These are phyloP conservation scores for Terrapene triunguis DNA, from an alignment of 2,113 vertebrate species.

Conservation along the genomic window DNA sequence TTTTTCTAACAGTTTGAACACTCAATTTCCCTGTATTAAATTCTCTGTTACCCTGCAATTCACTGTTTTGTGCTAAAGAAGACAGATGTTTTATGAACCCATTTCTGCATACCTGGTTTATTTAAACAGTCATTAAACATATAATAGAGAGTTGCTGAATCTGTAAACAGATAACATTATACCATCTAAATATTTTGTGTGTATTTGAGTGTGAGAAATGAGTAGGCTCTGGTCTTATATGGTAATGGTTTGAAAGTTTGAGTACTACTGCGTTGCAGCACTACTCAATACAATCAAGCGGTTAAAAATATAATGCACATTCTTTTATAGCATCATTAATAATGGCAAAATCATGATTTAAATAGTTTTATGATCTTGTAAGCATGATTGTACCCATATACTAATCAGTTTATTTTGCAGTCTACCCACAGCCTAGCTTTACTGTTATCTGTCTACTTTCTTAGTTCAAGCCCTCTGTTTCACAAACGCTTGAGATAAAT, in stretches of 20 bases:
- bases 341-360: not conserved
- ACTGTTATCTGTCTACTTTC: not conserved
- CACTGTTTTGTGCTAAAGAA: not conserved
- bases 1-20: constrained; percentile 47
- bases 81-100: not conserved
- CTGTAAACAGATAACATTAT: not conserved
- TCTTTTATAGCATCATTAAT: not conserved
- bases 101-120: not conserved
- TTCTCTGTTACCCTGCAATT: not conserved
- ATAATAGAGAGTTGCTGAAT: not conserved
- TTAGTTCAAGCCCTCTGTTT: not conserved
- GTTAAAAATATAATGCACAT: not conserved
- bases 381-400: not conserved
- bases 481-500: not conserved
- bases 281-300: not conserved
- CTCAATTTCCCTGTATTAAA: constrained; percentile 38
- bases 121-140: constrained; percentile 20
- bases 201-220: not conserved
- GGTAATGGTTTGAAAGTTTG: not conserved
- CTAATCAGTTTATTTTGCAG: not conserved
- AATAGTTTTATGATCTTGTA: not conserved
- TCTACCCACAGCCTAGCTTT: not conserved
- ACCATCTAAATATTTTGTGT: not conserved
- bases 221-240: not conserved
- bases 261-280: not conserved